Base-by-base conservation (phyloP, 2,888 invertebrate species). In the Tolmerus cingulatus region DNA sequence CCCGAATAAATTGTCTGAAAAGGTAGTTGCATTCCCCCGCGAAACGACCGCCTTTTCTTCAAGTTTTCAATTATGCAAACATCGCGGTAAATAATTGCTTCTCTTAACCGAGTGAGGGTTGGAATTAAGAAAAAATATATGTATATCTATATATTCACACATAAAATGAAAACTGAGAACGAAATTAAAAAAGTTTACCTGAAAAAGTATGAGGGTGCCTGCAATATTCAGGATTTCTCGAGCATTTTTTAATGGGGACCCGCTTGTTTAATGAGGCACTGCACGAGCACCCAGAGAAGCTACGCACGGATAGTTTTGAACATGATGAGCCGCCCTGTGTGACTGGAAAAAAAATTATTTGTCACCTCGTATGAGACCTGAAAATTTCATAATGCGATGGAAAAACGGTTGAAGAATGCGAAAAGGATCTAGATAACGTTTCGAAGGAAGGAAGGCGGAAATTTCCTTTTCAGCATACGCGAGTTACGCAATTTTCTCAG, bases 11-110 rank as follows among this genome's bases (percentile, higher is more conserved):
- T 81, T 81, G 23, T 51, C 55, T 81, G 81, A 81, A 66, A 66
- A 43, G 81, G n/a, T 81, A 51, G 81, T 51, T 81, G 81, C 81
- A 81, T 81, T 81, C 30, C 16, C 16, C n/a, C 51, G 14, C 43
- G 43, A 46, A 14, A n/a, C 78, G 40, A 34, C 27, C 34, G 3
- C 23, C 81, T 51, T 81, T 81, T 34, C 34, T 46, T 51, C 30
- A 16, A 23, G 30, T 81, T 81, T 81, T 81, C 81, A 81, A 81
- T 81, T 81, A 81, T 81, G 81, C 51, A 81, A 81, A 55, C 81
- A 55, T 55, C 30, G 34, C 16, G 55, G 81, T 81, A 81, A 81
- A 81, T 81, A 81, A 81, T 81, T 81, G 81, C 51, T 55, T 81
- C 51, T 55, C 30, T 27, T 55, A 81, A 46, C 14, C 14, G 19